Conservation (phyloP, 2,113 vertebrate species). For the Ibidorhyncha struthersii region DNA sequence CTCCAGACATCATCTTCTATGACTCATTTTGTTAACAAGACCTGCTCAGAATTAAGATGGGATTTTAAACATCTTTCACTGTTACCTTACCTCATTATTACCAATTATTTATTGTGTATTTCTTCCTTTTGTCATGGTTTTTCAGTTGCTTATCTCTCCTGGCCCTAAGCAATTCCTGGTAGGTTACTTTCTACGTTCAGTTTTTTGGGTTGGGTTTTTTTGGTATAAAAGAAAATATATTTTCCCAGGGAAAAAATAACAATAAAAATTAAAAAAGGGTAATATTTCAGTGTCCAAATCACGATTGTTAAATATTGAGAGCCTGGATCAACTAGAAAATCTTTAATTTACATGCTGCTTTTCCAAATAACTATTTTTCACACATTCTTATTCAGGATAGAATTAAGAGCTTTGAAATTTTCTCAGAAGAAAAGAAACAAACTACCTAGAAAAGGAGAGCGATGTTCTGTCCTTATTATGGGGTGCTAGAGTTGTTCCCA, state of each 20-base stretch:
- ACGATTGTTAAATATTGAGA: background rate
- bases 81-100: background rate
- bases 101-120: background rate
- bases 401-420: background rate
- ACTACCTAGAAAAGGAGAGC: background rate
- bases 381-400: background rate
- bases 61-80: background rate
- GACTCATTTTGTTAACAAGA: background rate
- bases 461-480: fast-evolving
- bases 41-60: background rate
- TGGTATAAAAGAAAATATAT: background rate
- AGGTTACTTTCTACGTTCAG: background rate
- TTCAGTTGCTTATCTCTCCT: background rate
- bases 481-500: background rate
- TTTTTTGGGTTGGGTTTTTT: background rate
- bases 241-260: background rate
- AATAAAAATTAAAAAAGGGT: too few species aligned
- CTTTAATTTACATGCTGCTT: background rate
- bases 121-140: background rate
- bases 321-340: background rate
- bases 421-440: background rate
- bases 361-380: background rate
- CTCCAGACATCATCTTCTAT: background rate
- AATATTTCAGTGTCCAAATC: background rate
- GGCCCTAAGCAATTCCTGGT: background rate